Percentiles rank a stretch among this genome's conserved stretches.
phyloP scores from a whole-genome alignment of 2,113 vertebrate species.

The Clarias macrocephalus region DNA sequence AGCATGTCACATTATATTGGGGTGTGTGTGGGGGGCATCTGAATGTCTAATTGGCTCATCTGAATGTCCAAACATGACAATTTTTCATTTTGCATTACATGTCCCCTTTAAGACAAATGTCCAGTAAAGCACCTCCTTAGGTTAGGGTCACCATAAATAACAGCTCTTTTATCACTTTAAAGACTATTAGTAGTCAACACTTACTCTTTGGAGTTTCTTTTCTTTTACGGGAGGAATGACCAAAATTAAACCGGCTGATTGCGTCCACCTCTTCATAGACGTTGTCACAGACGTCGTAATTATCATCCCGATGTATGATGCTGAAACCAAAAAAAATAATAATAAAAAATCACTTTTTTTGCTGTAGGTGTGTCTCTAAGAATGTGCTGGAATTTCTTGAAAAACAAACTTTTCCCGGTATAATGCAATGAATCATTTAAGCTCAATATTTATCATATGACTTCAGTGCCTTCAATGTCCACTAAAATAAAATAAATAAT shows the following conservation, averaged over 20 bases:
- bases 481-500: too few species aligned
- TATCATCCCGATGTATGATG: slow-evolving; percentile 45
- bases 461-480: too few species aligned
- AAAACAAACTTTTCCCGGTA: background rate
- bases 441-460: background rate
- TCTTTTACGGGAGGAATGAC: slow-evolving; percentile 59
- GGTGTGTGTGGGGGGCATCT: too few species aligned
- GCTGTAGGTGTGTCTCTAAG: background rate
- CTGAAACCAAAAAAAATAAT: slow-evolving; percentile 46
- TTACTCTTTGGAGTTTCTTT: slow-evolving; percentile 69
- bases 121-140: background rate
- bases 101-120: background rate
- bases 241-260: slow-evolving; percentile 51
- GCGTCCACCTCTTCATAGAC: slow-evolving; percentile 72
- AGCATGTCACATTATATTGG: too few species aligned
- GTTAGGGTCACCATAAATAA: background rate
- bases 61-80: background rate
- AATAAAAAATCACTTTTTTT: background rate
- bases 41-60: too few species aligned
- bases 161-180: too few species aligned
- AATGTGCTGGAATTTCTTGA: too few species aligned
- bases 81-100: background rate
- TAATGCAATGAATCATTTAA: background rate
- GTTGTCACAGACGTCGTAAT: slow-evolving; percentile 57
- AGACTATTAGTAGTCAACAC: slow-evolving; percentile 1